Conservation (phyloP, 2,888 invertebrate genomes). For the Drosophila kuntzei region DNA sequence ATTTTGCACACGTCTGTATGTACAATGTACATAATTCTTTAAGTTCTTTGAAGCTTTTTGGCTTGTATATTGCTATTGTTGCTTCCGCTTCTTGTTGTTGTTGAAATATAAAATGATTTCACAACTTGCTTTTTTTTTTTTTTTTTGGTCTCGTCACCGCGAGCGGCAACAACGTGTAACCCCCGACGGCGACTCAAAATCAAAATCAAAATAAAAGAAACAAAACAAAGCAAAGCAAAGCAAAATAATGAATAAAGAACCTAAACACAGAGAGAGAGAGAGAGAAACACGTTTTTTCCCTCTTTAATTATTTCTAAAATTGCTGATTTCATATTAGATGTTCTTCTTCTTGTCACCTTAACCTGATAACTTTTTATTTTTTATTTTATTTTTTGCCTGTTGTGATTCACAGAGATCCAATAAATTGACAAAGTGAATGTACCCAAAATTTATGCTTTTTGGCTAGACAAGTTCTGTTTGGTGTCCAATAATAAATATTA, state of each 20-base stretch:
- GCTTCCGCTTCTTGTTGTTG: slow-evolving; percentile 53
- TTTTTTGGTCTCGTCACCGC: slow-evolving; percentile 52
- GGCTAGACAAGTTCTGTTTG: slow-evolving; percentile 49
- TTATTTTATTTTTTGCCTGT: slow-evolving; percentile 14
- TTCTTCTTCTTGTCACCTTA: slow-evolving; percentile 61
- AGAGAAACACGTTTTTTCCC: slow-evolving; percentile 1
- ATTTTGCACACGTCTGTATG: no score
- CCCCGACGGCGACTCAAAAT: slow-evolving; percentile 5
- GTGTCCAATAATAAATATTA: slow-evolving; percentile 65
- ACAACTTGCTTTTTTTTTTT: slow-evolving; percentile 71
- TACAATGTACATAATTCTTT: slow-evolving; percentile 21
- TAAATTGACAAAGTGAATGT: slow-evolving; percentile 67
- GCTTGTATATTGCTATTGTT: slow-evolving; percentile 26
- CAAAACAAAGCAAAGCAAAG: slow-evolving; percentile 24
- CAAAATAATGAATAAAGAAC: slow-evolving; percentile 1
- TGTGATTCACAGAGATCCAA: slow-evolving; percentile 56
- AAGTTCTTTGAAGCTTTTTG: slow-evolving; percentile 33
- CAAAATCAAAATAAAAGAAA: slow-evolving; percentile 1
- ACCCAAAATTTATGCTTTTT: slow-evolving; percentile 24
- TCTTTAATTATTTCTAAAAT: slow-evolving; percentile 5
- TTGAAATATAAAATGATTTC: slow-evolving; percentile 80
- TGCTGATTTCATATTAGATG: slow-evolving; percentile 73
- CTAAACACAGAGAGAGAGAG: background rate
- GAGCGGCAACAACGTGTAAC: slow-evolving; percentile 24
- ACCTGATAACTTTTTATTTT: slow-evolving; percentile 53